phyloP scores from a whole-genome alignment of 2,888 invertebrate genomes.

The Frankliniella intonsa region DNA sequence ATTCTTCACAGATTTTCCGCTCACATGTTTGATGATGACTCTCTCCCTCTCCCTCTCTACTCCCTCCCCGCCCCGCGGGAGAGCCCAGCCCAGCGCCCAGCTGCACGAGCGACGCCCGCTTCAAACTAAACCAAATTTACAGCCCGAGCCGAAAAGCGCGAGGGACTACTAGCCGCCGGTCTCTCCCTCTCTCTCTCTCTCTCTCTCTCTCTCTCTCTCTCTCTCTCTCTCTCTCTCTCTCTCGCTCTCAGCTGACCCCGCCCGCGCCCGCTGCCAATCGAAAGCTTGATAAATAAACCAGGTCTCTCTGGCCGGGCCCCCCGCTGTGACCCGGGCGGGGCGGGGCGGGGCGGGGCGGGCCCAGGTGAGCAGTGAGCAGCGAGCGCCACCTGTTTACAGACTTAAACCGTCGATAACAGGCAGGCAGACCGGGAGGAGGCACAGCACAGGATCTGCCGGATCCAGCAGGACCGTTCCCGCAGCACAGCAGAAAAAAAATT shows the following conservation, averaged over 20 bases:
- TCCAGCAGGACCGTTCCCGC: too few relatives aligned
- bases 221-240: too few relatives aligned
- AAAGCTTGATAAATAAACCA: slow-evolving; percentile 23
- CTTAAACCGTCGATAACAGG: too few relatives aligned
- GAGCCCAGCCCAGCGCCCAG: not conserved
- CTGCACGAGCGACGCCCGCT: not conserved
- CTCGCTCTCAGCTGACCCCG: not conserved
- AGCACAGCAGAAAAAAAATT: too few relatives aligned
- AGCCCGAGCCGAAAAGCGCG: not conserved
- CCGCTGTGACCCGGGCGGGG: not conserved
- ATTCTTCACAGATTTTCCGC: too few relatives aligned
- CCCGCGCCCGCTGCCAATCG: slow-evolving; percentile 1
- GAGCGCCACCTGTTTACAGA: not conserved
- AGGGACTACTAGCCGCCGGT: not conserved
- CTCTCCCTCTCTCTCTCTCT: too few relatives aligned
- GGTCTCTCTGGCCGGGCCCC: not conserved
- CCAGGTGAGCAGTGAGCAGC: not conserved
- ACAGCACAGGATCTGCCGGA: too few relatives aligned
- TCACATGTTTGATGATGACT: too few relatives aligned
- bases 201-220: too few relatives aligned
- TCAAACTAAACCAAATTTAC: slow-evolving; percentile 16
- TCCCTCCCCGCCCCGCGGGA: not conserved
- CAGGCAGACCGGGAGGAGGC: too few relatives aligned
- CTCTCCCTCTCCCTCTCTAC: not conserved
- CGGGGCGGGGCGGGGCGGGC: not conserved